Conservation (phyloP, 2,888 invertebrate species). For the Mimas tiliae region DNA sequence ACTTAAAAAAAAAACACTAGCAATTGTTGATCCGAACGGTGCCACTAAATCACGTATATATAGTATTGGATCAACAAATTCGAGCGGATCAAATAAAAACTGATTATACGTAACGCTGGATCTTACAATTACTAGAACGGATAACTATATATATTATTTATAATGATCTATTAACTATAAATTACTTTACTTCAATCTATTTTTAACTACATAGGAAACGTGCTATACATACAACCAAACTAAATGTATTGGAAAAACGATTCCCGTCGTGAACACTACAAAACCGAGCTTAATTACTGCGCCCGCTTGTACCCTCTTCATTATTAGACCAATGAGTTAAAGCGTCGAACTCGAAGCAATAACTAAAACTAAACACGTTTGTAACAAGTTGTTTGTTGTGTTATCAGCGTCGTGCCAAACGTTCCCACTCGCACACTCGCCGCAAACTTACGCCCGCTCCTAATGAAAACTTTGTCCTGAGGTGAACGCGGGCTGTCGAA, state of each 20-base stretch:
- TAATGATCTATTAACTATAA: not conserved
- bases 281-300: conserved; percentile 71
- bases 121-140: too few relatives aligned
- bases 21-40: too few relatives aligned
- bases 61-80: too few relatives aligned
- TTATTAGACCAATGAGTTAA: conserved; percentile 81
- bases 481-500: conserved; percentile 59
- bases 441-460: conserved; percentile 75
- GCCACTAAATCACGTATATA: too few relatives aligned
- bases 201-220: conserved; percentile 2
- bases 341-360: conserved; percentile 81
- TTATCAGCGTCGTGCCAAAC: conserved; percentile 82
- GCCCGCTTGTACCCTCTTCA: conserved; percentile 69
- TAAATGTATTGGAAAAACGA: conserved; percentile 28
- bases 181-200: not conserved
- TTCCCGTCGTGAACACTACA: conserved; percentile 40
- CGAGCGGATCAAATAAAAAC: too few relatives aligned
- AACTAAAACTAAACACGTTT: conserved; percentile 84
- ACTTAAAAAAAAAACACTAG: too few relatives aligned
- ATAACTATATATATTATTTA: too few relatives aligned
- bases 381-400: conserved; percentile 84
- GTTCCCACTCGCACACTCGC: conserved; percentile 74
- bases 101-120: too few relatives aligned
- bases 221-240: conserved; percentile 20
- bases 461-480: conserved; percentile 80